Evolutionary conservation across 2,888 invertebrate genomes (phyloP).

Genomic region (Belgica antarctica): DNA sequence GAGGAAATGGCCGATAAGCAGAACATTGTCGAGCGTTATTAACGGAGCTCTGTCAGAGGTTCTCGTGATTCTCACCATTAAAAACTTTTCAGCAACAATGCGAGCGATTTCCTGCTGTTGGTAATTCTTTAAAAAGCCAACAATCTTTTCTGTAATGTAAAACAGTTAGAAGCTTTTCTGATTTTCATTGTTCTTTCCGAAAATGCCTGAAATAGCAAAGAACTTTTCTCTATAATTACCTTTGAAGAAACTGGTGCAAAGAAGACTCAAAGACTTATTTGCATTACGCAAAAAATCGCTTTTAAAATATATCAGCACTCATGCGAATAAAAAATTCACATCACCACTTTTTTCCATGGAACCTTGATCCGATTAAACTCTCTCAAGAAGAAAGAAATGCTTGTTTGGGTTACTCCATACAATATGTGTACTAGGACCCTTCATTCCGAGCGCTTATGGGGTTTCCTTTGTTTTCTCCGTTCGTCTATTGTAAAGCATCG

Average conservation of each 20-base stretch:
- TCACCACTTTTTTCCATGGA: not conserved
- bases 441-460: too few relatives aligned
- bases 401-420: too few relatives aligned
- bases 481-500: not conserved
- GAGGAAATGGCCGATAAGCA: too few relatives aligned
- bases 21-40: too few relatives aligned
- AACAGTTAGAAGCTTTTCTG: constrained; percentile 9
- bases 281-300: not conserved
- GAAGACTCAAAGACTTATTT: not conserved
- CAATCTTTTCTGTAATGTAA: not conserved
- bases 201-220: not conserved
- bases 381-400: constrained; percentile 7
- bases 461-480: not conserved
- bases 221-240: constrained; percentile 3
- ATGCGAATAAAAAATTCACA: constrained; percentile 21
- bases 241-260: not conserved
- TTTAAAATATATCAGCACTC: not conserved
- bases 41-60: not conserved
- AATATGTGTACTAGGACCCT: too few relatives aligned
- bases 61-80: not conserved
- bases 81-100: not conserved
- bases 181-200: constrained; percentile 4
- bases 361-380: too few relatives aligned
- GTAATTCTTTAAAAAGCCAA: not conserved
- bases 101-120: constrained; percentile 15